A percentile compares a stretch with the other conserved stretches of the same genome.
Evolutionary conservation across 2,888 invertebrate species (phyloP).

Genomic region (Pyrochroa serraticornis): DNA sequence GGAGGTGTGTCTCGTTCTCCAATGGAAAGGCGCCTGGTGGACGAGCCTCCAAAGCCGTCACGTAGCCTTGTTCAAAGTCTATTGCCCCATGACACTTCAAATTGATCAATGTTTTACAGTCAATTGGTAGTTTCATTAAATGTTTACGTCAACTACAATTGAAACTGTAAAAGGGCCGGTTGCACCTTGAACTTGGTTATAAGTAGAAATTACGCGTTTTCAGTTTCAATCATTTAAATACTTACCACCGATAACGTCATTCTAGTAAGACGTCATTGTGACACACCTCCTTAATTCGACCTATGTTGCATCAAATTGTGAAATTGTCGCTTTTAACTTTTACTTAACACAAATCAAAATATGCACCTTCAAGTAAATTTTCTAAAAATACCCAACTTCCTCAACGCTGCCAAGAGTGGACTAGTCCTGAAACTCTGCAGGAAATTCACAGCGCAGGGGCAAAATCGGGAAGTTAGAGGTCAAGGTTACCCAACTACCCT

Average conservation of each 20-base stretch:
- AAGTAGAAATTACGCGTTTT: neutral
- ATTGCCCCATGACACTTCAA: neutral
- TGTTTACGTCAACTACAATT: constrained; percentile 1
- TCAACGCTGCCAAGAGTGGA: too few relatives aligned
- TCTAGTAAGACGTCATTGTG: neutral
- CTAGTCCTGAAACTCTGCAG: too few relatives aligned
- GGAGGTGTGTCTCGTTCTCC: constrained; percentile 6
- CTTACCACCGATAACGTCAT: too few relatives aligned
- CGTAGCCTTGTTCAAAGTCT: constrained; percentile 2
- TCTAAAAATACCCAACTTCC: too few relatives aligned
- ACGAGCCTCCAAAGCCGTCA: constrained; percentile 4
- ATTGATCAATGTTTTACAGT: neutral
- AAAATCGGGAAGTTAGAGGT: too few relatives aligned
- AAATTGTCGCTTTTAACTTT: neutral
- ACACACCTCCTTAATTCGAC: constrained; percentile 1
- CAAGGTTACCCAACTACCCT: too few relatives aligned
- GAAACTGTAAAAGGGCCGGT: neutral
- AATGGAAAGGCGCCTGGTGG: constrained; percentile 5
- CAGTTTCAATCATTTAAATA: neutral
- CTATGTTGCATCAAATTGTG: neutral
- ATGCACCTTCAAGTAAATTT: too few relatives aligned
- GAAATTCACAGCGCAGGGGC: too few relatives aligned
- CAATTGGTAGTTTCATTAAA: constrained; percentile 2
- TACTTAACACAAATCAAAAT: too few relatives aligned
- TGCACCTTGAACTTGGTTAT: neutral